These are phyloP conservation scores for Neomorphus geoffroyi DNA, from an alignment of 2,797 vertebrate genomes.

Conservation along the genomic window DNA sequence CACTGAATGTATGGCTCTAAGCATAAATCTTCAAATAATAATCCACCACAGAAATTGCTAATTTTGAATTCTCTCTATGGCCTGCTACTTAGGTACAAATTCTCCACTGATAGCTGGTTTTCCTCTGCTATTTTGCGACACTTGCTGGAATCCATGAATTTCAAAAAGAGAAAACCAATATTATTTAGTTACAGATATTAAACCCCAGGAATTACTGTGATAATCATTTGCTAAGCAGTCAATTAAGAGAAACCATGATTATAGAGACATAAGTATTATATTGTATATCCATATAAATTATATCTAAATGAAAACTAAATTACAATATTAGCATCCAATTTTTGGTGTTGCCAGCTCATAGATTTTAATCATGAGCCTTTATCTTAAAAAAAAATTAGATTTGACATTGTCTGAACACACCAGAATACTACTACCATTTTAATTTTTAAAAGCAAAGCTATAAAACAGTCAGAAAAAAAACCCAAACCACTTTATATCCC, in stretches of 20 bases:
- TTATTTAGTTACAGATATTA: slow-evolving; percentile 32
- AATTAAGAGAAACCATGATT: slow-evolving; percentile 6
- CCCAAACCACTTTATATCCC: background rate
- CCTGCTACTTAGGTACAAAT: background rate
- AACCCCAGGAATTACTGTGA: background rate
- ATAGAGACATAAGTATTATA: background rate
- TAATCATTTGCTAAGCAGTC: slow-evolving; percentile 11
- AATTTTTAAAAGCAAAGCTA: background rate
- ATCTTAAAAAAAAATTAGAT: background rate
- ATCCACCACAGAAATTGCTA: background rate
- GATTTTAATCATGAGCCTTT: background rate
- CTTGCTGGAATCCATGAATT: background rate
- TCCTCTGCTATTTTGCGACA: background rate
- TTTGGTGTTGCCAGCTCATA: background rate
- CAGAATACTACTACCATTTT: background rate
- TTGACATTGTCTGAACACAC: background rate
- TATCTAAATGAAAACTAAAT: background rate
- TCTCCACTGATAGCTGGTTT: background rate
- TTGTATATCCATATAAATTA: background rate
- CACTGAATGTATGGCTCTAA: background rate
- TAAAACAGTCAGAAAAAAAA: background rate
- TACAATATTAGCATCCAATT: background rate
- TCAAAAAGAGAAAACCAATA: background rate
- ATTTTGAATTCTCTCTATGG: background rate
- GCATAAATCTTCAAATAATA: slow-evolving; percentile 29